phyloP scores from a whole-genome alignment of 2,797 vertebrate species.

The Adrianichthys oophorus region DNA sequence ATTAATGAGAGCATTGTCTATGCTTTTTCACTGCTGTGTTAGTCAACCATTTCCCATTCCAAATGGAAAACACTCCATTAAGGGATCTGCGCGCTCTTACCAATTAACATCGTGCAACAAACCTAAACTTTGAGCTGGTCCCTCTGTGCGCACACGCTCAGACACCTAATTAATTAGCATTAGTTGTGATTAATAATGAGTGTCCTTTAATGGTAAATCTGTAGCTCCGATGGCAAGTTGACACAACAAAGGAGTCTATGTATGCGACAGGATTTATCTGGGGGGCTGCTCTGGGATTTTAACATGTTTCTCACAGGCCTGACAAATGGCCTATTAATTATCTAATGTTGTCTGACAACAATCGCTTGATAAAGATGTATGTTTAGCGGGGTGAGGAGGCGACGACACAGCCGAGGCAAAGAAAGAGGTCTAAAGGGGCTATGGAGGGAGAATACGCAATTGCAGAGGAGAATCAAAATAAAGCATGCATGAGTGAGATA shows the following conservation, averaged over 20 bases:
- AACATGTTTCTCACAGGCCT: slow-evolving; percentile 96
- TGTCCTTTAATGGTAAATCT: slow-evolving; percentile 91
- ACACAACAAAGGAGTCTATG: slow-evolving; percentile 89
- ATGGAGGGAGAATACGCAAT: slow-evolving; percentile 17
- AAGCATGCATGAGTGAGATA: slow-evolving; percentile 14
- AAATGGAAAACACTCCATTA: slow-evolving; percentile 83
- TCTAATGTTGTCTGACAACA: slow-evolving; percentile 99
- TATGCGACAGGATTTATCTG: slow-evolving; percentile 90
- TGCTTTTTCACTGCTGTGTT: slow-evolving; percentile 59
- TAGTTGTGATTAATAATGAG: slow-evolving; percentile 99
- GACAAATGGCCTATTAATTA: slow-evolving; percentile 99
- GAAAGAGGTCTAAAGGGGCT: slow-evolving; percentile 14
- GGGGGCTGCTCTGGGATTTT: slow-evolving; percentile 93
- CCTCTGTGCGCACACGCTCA: slow-evolving; percentile 66
- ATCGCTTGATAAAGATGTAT: slow-evolving; percentile 99
- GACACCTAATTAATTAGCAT: slow-evolving; percentile 97
- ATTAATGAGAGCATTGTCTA: slow-evolving; percentile 76
- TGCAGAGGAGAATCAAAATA: slow-evolving; percentile 41
- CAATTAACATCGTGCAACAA: slow-evolving; percentile 92
- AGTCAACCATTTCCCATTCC: slow-evolving; percentile 62
- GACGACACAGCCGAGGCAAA: slow-evolving; percentile 46
- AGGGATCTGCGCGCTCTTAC: slow-evolving; percentile 79
- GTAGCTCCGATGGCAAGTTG: slow-evolving; percentile 81
- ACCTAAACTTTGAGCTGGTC: slow-evolving; percentile 77
- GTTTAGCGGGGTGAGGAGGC: slow-evolving; percentile 79